phyloP scores from a whole-genome alignment of 2,888 invertebrate species.

The Lochmaea capreae region DNA sequence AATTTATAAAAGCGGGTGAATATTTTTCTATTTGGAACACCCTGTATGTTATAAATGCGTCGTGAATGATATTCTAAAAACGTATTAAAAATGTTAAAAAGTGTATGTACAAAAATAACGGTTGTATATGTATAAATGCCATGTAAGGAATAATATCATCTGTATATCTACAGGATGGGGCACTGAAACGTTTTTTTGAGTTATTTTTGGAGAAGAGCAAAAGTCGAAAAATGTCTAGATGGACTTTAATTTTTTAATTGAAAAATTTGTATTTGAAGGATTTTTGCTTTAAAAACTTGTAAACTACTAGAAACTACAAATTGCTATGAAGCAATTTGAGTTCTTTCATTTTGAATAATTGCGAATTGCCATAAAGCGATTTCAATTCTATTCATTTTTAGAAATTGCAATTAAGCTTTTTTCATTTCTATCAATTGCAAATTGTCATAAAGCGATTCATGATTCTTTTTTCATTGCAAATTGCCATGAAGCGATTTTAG shows the following conservation, averaged over 20 bases:
- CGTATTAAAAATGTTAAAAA: slow-evolving; percentile 17
- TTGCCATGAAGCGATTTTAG: too few relatives aligned
- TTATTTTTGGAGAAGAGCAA: neutral
- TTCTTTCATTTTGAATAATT: too few relatives aligned
- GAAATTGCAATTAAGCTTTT: too few relatives aligned
- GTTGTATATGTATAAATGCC: slow-evolving; percentile 27
- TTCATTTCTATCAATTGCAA: too few relatives aligned
- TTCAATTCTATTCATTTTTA: too few relatives aligned
- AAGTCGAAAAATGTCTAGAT: neutral
- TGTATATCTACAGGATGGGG: neutral
- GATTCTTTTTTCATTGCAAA: too few relatives aligned
- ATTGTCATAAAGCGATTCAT: too few relatives aligned
- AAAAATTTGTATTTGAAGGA: too few relatives aligned
- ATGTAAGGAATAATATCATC: slow-evolving; percentile 9
- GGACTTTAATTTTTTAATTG: too few relatives aligned
- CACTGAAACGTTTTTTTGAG: neutral
- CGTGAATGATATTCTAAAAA: slow-evolving; percentile 5
- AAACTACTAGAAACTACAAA: too few relatives aligned
- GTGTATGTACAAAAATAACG: slow-evolving; percentile 28
- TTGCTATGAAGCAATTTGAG: too few relatives aligned
- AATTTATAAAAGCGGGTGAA: neutral
- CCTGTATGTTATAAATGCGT: neutral
- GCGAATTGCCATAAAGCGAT: too few relatives aligned
- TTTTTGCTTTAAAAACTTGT: neutral
- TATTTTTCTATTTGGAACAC: slow-evolving; percentile 3